Evolutionary conservation across 2,797 vertebrate genomes (phyloP), one percentile per base, ranked within the genome.

Genomic region (Euphonia xanthogaster): DNA sequence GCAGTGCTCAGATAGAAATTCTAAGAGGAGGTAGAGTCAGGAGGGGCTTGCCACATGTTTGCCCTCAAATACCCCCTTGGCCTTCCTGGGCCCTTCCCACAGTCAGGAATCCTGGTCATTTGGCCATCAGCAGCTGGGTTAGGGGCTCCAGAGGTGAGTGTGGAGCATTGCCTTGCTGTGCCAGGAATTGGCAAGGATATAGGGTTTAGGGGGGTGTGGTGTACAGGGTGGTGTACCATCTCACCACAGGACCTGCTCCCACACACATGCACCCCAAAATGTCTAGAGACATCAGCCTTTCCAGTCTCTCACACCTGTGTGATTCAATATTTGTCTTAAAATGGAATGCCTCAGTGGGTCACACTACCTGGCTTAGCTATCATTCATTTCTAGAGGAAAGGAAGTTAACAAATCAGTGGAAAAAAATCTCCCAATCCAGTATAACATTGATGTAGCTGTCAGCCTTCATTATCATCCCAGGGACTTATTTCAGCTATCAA

Each of bases 21-120:
- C 24, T 3, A 33, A 37, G 31, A 65, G 14, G 13, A 55, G 11
- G 4, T 13, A 51, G 14, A 35, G 18, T 19, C 8, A 40, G 25
- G 10, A 55, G 0, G 1, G 2, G 1, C 11, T 65, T 63, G 50
- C 21, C 0, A 0, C 8, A 5, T 25, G 6, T 25, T 63, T 40
- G 13, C 3, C 7, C 33, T 40, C 14, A 63, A 63, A 30, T 22
- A 24, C 2, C 4, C 10, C 9, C 10, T 35, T 65, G 31, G 7
- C 42, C 14, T 57, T 42, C 31, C 51, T 42, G 7, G 5, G 2
- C 5, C 42, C 21, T 65, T 40, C 25, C 31, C 20, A 5, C 17
- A 17, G 2, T 1, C 48, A 4, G 16, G 50, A 30, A 16, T 25
- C 27, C 21, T 24, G 11, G 25, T 42, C 31, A 35, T 31, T 35